These are phyloP conservation scores for Oedothorax gibbosus DNA, from an alignment of 1,140 invertebrate genomes.

Conservation along the genomic window DNA sequence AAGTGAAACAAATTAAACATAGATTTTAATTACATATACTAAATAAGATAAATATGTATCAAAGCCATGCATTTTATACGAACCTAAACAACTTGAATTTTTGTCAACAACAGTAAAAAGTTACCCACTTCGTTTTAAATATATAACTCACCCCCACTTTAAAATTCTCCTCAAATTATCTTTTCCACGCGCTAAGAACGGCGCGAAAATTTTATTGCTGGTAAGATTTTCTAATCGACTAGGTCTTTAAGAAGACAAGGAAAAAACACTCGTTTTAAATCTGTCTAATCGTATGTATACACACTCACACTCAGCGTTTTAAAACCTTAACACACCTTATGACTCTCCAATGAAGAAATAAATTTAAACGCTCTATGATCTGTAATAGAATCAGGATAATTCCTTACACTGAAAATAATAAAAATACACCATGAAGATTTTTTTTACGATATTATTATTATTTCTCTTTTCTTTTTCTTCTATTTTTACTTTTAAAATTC, in stretches of 20 bases:
- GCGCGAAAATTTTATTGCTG: slow-evolving; percentile 59
- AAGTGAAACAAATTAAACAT: too few relatives aligned
- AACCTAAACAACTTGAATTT: background rate
- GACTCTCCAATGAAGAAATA: slow-evolving; percentile 50
- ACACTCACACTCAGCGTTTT: slow-evolving; percentile 51
- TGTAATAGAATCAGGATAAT: slow-evolving; percentile 59
- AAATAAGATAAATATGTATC: too few relatives aligned
- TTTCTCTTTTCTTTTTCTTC: slow-evolving; percentile 14
- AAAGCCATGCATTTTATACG: too few relatives aligned
- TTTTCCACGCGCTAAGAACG: slow-evolving; percentile 18
- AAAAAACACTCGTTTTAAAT: slow-evolving; percentile 50
- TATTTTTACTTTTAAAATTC: slow-evolving; percentile 47
- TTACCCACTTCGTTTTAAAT: background rate
- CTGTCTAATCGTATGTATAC: slow-evolving; percentile 60
- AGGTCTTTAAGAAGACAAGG: slow-evolving; percentile 47
- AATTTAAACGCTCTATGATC: slow-evolving; percentile 60
- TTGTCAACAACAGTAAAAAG: background rate
- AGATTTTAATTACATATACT: too few relatives aligned
- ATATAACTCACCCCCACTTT: slow-evolving; percentile 21
- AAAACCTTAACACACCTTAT: slow-evolving; percentile 29
- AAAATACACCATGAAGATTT: slow-evolving; percentile 7
- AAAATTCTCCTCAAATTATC: slow-evolving; percentile 51
- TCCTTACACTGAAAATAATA: slow-evolving; percentile 28
- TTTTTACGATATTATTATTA: slow-evolving; percentile 27
- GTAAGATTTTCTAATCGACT: slow-evolving; percentile 59